phyloP scores from a whole-genome alignment of 2,113 vertebrate species.

The Eubucco bourcierii region DNA sequence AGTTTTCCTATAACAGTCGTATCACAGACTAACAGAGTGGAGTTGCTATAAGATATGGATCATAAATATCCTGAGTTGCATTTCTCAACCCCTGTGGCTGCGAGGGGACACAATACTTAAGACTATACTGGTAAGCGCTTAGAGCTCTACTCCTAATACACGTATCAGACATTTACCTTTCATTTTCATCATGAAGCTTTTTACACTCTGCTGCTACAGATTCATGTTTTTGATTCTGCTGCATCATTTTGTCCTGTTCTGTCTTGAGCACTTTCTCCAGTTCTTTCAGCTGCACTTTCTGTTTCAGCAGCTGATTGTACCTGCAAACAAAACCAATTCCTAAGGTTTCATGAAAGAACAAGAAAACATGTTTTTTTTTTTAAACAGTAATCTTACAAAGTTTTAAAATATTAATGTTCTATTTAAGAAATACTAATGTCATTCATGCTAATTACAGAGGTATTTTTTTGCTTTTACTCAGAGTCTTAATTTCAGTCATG shows the following conservation, averaged over 20 bases:
- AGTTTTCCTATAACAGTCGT: neutral
- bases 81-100: no score
- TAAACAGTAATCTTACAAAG: neutral
- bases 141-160: neutral
- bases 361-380: neutral
- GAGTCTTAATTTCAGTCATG: neutral
- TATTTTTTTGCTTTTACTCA: neutral
- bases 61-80: accelerated
- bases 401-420: no score
- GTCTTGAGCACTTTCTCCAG: slow-evolving; percentile 88
- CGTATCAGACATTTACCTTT: slow-evolving; percentile 56
- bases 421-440: neutral
- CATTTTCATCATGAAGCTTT: slow-evolving; percentile 89
- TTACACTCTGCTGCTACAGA: slow-evolving; percentile 85
- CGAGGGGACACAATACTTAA: neutral
- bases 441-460: neutral
- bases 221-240: slow-evolving; percentile 87
- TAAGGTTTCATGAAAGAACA: neutral
- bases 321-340: slow-evolving; percentile 62
- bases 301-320: slow-evolving; percentile 93
- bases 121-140: neutral
- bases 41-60: neutral
- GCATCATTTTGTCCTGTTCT: slow-evolving; percentile 91
- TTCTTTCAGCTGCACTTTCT: slow-evolving; percentile 92
- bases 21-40: neutral